A percentile compares a stretch with the other conserved stretches of the same genome.
Conservation (phyloP, 2,797 vertebrate genomes). For the Ataeniobius toweri region DNA sequence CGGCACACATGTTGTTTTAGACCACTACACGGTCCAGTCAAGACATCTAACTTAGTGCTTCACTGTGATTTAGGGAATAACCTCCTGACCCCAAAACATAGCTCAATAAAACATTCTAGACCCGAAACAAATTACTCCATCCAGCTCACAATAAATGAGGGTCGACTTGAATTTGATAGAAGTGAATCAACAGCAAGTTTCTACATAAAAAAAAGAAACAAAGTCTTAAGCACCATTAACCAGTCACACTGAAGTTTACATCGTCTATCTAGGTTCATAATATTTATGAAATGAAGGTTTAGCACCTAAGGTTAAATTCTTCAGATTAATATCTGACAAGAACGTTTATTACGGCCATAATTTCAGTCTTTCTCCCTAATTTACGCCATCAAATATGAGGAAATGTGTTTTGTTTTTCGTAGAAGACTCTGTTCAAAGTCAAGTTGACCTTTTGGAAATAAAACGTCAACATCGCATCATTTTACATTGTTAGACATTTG, state of each 20-base stretch:
- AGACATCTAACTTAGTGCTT: conserved; percentile 20
- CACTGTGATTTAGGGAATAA: conserved; percentile 30
- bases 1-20: not conserved
- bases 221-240: not conserved
- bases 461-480: conserved; percentile 4
- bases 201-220: not conserved
- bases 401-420: not conserved
- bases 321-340: not conserved
- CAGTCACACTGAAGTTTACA: not conserved
- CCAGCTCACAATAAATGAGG: conserved; percentile 13
- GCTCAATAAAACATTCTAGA: conserved; percentile 4
- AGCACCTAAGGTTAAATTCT: not conserved
- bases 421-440: conserved; percentile 1
- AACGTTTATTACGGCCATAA: not conserved
- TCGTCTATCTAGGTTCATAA: not conserved
- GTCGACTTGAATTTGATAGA: conserved; percentile 11
- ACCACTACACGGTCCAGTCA: not conserved
- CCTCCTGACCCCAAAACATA: conserved; percentile 12
- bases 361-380: not conserved
- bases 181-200: not conserved
- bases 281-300: not conserved
- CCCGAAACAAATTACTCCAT: conserved; percentile 21
- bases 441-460: conserved; percentile 1
- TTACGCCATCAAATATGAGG: not conserved
- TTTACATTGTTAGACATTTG: not conserved